phyloP scores from a whole-genome alignment of 1,140 invertebrate species.

The Penaeus japonicus region DNA sequence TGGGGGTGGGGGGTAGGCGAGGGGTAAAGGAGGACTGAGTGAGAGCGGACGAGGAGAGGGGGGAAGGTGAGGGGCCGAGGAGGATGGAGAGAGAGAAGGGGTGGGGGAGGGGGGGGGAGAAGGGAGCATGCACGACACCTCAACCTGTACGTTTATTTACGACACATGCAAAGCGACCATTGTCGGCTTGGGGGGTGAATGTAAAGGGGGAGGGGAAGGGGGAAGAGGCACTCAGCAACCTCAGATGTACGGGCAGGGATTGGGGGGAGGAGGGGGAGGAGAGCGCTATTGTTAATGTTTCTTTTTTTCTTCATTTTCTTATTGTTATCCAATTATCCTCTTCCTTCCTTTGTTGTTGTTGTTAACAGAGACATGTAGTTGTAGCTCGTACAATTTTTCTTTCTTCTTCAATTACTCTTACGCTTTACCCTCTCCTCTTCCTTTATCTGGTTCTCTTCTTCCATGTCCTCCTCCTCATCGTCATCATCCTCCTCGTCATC shows the following conservation, averaged over 20 bases:
- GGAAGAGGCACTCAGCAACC: neutral
- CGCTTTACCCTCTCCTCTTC: neutral
- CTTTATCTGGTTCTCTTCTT: no score
- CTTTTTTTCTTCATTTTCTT: neutral
- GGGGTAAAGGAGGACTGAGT: no score
- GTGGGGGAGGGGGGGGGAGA: neutral
- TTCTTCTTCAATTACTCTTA: neutral
- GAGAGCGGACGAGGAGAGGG: no score
- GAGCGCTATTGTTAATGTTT: neutral
- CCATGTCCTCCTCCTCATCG: neutral
- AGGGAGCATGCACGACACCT: neutral
- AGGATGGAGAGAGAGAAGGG: no score
- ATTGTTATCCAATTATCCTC: no score
- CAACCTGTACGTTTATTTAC: neutral
- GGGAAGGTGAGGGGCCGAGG: no score
- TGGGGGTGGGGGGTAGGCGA: no score
- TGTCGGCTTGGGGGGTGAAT: neutral
- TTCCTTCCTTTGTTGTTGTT: no score
- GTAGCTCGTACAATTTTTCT: neutral
- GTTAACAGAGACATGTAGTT: neutral
- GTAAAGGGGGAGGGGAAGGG: neutral
- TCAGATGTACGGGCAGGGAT: neutral
- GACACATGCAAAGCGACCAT: constrained; percentile 25
- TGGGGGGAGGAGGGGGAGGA: neutral
- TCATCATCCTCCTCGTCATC: neutral